Conservation (phyloP, 2,797 vertebrate species). For the Sebastes alutus region DNA sequence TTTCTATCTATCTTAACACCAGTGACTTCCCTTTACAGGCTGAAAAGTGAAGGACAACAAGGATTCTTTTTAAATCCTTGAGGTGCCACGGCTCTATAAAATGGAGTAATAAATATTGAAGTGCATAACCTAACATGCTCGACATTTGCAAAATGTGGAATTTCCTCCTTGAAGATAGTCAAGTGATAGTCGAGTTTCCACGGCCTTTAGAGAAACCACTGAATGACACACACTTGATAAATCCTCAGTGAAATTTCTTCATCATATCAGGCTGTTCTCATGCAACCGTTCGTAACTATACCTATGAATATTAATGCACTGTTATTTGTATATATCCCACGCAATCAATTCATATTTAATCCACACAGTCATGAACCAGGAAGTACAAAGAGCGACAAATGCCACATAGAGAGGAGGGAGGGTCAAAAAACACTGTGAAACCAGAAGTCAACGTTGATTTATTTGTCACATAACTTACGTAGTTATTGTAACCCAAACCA, state of each 20-base stretch:
- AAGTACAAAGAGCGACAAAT: too few species aligned
- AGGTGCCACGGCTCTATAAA: not conserved
- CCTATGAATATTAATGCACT: too few species aligned
- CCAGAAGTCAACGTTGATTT: not conserved
- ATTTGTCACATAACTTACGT: not conserved
- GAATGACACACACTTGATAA: not conserved
- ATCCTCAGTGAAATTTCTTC: not conserved
- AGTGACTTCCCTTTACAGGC: not conserved
- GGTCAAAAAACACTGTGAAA: not conserved
- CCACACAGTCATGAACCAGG: too few species aligned
- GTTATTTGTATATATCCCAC: too few species aligned
- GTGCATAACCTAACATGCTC: not conserved
- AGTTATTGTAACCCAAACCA: not conserved
- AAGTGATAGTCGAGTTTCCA: not conserved
- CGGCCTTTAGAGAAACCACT: not conserved
- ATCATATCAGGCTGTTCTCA: too few species aligned
- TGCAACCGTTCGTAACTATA: fast-evolving
- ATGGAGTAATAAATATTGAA: not conserved
- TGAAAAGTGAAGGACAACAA: not conserved
- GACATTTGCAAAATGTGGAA: not conserved
- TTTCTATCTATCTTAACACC: not conserved
- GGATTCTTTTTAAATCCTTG: not conserved
- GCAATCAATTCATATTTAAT: too few species aligned
- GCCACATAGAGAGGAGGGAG: too few species aligned
- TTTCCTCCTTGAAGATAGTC: not conserved